Evolutionary conservation across 2,113 vertebrate species (phyloP).

Genomic region (Malaclemys terrapin): DNA sequence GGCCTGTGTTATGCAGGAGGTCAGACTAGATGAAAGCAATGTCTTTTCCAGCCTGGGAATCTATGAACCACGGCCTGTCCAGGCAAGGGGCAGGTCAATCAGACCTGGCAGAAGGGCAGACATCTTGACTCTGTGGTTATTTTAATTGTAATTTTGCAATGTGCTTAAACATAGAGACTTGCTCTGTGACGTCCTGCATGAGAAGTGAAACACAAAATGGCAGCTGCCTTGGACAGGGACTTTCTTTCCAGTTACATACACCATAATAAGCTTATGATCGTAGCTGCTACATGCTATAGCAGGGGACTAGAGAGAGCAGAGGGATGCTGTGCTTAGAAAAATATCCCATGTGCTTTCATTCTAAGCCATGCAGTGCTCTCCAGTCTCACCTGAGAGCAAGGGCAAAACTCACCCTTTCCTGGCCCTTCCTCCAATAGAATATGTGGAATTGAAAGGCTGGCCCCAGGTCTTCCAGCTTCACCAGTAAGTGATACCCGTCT

Average conservation of each 20-base stretch:
- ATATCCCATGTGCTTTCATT: neutral
- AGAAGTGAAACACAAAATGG: neutral
- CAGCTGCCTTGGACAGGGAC: neutral
- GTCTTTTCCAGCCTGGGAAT: too few relatives aligned
- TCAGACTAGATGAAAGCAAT: too few relatives aligned
- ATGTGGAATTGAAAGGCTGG: constrained; percentile 73
- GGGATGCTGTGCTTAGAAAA: neutral
- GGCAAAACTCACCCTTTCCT: constrained; percentile 72
- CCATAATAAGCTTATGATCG: neutral
- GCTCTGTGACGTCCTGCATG: neutral
- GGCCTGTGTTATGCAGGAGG: too few relatives aligned
- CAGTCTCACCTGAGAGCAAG: fast-evolving
- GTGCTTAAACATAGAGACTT: neutral
- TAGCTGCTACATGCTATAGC: neutral
- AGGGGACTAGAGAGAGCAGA: neutral
- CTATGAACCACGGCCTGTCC: too few relatives aligned
- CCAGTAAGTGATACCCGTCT: constrained; percentile 71
- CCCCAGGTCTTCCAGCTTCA: constrained; percentile 80
- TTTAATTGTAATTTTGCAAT: too few relatives aligned
- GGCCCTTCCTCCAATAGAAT: constrained; percentile 75
- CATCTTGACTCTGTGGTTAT: too few relatives aligned
- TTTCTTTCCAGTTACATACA: neutral
- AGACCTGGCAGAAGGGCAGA: too few relatives aligned
- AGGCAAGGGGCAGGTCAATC: too few relatives aligned
- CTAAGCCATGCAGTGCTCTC: neutral